Conservation (phyloP, 2,797 vertebrate species). For the Phrynocephalus forsythii region DNA sequence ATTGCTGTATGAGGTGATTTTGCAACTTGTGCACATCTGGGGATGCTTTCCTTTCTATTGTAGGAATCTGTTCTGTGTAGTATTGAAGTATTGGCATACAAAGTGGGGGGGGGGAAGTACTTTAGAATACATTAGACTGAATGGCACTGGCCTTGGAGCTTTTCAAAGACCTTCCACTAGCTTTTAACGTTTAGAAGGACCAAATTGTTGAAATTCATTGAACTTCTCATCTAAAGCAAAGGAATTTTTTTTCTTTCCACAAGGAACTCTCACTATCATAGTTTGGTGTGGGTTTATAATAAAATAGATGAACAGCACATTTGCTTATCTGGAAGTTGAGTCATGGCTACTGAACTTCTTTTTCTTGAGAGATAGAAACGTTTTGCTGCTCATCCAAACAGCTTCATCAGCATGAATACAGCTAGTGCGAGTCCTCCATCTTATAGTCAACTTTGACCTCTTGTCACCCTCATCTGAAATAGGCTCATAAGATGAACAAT, state of each 20-base stretch:
- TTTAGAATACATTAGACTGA: constrained; percentile 24
- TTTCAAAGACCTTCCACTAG: constrained; percentile 11
- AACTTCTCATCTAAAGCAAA: not conserved
- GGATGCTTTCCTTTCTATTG: not conserved
- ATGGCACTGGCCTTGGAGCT: accelerated
- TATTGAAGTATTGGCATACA: constrained; percentile 15
- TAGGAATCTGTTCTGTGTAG: not conserved
- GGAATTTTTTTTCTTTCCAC: not conserved
- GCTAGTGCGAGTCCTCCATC: no score
- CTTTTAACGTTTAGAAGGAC: not conserved
- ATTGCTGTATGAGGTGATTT: not conserved
- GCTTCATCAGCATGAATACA: no score
- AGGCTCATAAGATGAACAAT: no score
- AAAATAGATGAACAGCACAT: no score
- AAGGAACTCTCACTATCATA: not conserved
- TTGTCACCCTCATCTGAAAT: no score
- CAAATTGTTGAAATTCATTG: not conserved
- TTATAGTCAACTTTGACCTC: no score
- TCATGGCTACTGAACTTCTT: no score
- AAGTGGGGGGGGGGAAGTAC: not conserved
- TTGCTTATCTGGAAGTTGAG: no score
- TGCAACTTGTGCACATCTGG: accelerated
- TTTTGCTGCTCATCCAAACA: no score
- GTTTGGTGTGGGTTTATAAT: not conserved
- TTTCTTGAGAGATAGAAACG: no score